Percentiles rank a stretch among this genome's conserved stretches.
Evolutionary conservation across 2,888 invertebrate genomes (phyloP).

Genomic region (Molorchus minor): DNA sequence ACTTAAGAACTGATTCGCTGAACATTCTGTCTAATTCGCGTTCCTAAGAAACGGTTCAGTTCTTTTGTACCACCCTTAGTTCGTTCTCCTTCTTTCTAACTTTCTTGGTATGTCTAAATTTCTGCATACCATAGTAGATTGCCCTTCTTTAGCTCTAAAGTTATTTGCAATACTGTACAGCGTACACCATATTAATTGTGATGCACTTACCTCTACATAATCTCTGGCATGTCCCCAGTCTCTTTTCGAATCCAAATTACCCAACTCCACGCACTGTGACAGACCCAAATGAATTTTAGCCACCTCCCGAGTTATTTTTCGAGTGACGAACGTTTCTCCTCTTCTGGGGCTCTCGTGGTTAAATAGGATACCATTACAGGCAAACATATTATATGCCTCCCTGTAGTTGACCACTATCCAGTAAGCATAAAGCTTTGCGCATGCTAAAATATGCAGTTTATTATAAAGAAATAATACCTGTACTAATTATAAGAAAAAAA

Average conservation of each 20-base stretch:
- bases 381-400: slow-evolving; percentile 94
- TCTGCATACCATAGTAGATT: too few relatives aligned
- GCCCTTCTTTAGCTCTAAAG: too few relatives aligned
- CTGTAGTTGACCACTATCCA: slow-evolving; percentile 97
- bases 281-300: slow-evolving; percentile 94
- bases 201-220: slow-evolving; percentile 90
- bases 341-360: slow-evolving; percentile 96
- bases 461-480: too few relatives aligned
- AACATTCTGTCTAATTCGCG: too few relatives aligned
- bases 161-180: too few relatives aligned
- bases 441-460: slow-evolving; percentile 69
- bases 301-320: slow-evolving; percentile 97
- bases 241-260: slow-evolving; percentile 92
- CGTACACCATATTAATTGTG: too few relatives aligned
- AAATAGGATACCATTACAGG: slow-evolving; percentile 95
- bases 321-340: slow-evolving; percentile 98
- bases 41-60: too few relatives aligned
- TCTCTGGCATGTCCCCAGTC: slow-evolving; percentile 99
- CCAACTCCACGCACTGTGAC: slow-evolving; percentile 86
- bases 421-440: slow-evolving; percentile 94
- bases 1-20: too few relatives aligned
- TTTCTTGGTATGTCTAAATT: too few relatives aligned
- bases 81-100: too few relatives aligned
- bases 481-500: too few relatives aligned
- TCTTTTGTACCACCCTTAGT: too few relatives aligned